phyloP scores from a whole-genome alignment of 53 echinoderm and acorn worm species.

The Zoroaster sp. region DNA sequence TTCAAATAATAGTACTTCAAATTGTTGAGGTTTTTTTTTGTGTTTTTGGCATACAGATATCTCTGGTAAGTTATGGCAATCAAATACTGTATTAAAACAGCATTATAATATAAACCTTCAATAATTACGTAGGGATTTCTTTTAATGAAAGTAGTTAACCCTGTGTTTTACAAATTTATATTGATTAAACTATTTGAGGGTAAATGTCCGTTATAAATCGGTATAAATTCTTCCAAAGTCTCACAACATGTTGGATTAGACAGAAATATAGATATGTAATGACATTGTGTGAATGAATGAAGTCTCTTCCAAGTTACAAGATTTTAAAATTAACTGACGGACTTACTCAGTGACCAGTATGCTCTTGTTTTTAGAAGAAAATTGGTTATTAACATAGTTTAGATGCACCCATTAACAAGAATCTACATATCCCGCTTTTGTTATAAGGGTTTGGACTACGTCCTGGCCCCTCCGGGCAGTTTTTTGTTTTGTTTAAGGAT shows the following conservation, averaged over 20 bases:
- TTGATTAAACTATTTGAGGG: too few relatives aligned
- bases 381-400: background rate
- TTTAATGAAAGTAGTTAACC: background rate
- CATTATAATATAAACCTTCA: background rate
- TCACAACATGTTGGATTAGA: background rate
- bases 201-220: too few relatives aligned
- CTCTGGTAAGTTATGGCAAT: background rate
- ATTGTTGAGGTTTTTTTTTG: background rate
- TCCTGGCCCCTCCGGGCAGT: background rate
- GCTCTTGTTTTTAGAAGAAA: background rate
- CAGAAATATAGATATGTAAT: background rate
- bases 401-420: background rate
- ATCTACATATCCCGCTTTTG: background rate
- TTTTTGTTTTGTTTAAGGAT: background rate
- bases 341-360: background rate
- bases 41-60: too few relatives aligned
- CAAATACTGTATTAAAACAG: background rate
- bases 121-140: background rate
- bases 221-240: background rate
- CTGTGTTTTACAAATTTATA: too few relatives aligned
- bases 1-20: background rate
- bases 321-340: background rate
- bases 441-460: too few relatives aligned
- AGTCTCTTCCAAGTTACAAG: background rate
- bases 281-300: background rate